A percentile compares a stretch with the other conserved stretches of the same genome.
Conservation (phyloP, 2,888 invertebrate species). For the Drosophila paramelanica region DNA sequence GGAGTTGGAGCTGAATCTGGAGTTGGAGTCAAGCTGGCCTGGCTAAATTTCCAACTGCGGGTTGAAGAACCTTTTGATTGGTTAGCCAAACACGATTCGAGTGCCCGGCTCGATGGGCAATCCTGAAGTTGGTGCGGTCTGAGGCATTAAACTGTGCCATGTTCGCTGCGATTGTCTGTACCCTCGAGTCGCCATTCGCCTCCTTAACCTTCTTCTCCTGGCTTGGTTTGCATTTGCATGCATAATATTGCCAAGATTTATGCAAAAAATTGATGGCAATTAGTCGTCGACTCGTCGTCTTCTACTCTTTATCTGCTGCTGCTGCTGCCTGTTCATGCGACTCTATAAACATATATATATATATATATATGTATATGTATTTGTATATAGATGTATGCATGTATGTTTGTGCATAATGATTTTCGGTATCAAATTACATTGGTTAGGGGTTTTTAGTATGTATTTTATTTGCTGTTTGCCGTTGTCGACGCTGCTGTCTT, state of each 20-base stretch:
- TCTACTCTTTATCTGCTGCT: slow-evolving; percentile 42
- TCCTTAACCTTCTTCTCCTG: not conserved
- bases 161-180: slow-evolving; percentile 38
- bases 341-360: not conserved
- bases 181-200: not conserved
- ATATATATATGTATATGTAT: slow-evolving; percentile 9
- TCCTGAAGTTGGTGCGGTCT: slow-evolving; percentile 76
- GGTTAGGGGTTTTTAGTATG: slow-evolving; percentile 76
- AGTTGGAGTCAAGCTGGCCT: slow-evolving; percentile 16
- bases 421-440: slow-evolving; percentile 80
- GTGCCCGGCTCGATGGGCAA: slow-evolving; percentile 68
- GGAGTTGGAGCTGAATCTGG: slow-evolving; percentile 10
- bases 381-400: slow-evolving; percentile 3
- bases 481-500: slow-evolving; percentile 51
- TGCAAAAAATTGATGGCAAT: slow-evolving; percentile 81
- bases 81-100: slow-evolving; percentile 68
- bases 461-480: slow-evolving; percentile 71
- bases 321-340: slow-evolving; percentile 7
- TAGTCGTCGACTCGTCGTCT: slow-evolving; percentile 62
- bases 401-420: slow-evolving; percentile 73
- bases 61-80: slow-evolving; percentile 82
- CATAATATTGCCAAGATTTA: slow-evolving; percentile 80
- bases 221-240: slow-evolving; percentile 55
- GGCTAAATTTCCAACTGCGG: slow-evolving; percentile 25
- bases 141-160: slow-evolving; percentile 71